Evolutionary conservation across 2,797 vertebrate species (phyloP).

Genomic region (Channallabes apus): DNA sequence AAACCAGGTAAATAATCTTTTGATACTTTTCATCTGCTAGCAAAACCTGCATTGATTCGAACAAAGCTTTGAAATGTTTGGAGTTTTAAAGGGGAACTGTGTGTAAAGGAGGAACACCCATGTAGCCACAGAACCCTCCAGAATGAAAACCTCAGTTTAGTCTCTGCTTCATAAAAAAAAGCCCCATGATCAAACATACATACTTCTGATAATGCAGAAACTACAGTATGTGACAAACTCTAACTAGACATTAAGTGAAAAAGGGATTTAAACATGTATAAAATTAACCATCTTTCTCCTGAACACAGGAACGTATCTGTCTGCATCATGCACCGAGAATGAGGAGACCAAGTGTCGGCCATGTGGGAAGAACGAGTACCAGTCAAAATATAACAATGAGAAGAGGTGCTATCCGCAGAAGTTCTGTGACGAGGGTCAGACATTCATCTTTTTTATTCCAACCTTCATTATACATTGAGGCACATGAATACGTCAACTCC

Average conservation of each 20-base stretch:
- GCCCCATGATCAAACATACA: background rate
- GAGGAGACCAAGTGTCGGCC: conserved; percentile 74
- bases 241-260: too few species aligned
- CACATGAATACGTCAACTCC: background rate
- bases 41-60: background rate
- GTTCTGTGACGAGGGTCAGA: conserved; percentile 87
- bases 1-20: conserved; percentile 66
- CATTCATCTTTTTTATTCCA: background rate
- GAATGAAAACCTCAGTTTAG: conserved; percentile 38
- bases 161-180: conserved; percentile 23
- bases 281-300: conserved; percentile 29
- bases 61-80: background rate
- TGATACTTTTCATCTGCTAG: background rate
- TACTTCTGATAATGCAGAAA: conserved; percentile 16
- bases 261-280: too few species aligned
- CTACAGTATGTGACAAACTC: background rate
- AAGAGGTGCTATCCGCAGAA: conserved; percentile 79
- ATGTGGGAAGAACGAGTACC: conserved; percentile 81
- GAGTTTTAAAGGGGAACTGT: conserved; percentile 61
- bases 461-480: background rate
- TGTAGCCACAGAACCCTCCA: background rate
- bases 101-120: conserved; percentile 51
- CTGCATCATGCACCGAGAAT: conserved; percentile 72
- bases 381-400: conserved; percentile 82
- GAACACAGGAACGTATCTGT: conserved; percentile 78